Conservation (phyloP, 2,797 vertebrate species). For the Malurus leucopterus region DNA sequence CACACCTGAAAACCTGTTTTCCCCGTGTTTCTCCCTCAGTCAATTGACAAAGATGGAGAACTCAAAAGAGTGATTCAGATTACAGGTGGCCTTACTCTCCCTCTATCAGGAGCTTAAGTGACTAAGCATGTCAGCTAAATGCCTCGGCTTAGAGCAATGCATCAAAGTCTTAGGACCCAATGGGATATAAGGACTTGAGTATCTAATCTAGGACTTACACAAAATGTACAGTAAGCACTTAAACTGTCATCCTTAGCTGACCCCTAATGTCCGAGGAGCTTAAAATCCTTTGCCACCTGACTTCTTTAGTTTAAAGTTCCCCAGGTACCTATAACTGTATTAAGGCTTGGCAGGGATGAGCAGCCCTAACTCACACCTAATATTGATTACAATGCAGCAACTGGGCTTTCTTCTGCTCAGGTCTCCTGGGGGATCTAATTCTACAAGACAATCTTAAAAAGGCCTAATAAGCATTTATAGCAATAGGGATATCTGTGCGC, state of each 20-base stretch:
- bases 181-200: constrained; percentile 27
- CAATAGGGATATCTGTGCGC: neutral
- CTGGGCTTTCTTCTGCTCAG: neutral
- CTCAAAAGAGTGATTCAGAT: constrained; percentile 11
- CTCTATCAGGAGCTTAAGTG: constrained; percentile 55
- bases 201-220: constrained; percentile 45
- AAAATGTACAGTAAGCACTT: constrained; percentile 54
- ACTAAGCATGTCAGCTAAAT: constrained; percentile 40
- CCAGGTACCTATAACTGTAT: constrained; percentile 30
- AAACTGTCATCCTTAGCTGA: constrained; percentile 52
- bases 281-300: constrained; percentile 34
- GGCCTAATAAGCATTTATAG: constrained; percentile 16
- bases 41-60: constrained; percentile 34
- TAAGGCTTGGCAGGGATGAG: constrained; percentile 35
- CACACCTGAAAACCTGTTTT: neutral
- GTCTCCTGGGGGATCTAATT: neutral
- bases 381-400: constrained; percentile 44
- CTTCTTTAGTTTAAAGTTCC: constrained; percentile 43
- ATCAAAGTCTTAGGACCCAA: constrained; percentile 35
- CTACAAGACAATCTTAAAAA: constrained; percentile 27
- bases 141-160: constrained; percentile 5
- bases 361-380: constrained; percentile 20
- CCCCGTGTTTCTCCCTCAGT: neutral
- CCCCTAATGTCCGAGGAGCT: constrained; percentile 2
- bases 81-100: constrained; percentile 30